Conservation (phyloP, 1,140 invertebrate genomes). For the Drosophila yakuba region DNA sequence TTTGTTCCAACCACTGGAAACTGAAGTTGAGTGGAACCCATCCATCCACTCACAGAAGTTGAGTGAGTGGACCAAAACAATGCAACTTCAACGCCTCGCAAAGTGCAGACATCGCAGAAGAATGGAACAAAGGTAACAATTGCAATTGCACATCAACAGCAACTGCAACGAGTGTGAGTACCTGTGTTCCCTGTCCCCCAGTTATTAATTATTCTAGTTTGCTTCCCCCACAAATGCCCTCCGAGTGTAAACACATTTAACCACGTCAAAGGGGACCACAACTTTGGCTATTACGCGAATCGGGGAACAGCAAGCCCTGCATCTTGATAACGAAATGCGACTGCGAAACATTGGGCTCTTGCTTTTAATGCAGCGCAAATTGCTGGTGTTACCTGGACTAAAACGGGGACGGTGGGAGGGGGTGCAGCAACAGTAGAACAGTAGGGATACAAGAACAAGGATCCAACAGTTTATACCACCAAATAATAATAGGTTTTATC, state of each 20-base stretch:
- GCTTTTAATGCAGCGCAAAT: conserved; percentile 74
- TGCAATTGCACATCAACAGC: conserved; percentile 49
- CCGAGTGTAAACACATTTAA: conserved; percentile 58
- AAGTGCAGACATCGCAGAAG: conserved; percentile 54
- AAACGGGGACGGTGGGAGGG: conserved; percentile 25
- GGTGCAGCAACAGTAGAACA: no score
- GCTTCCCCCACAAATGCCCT: conserved; percentile 40
- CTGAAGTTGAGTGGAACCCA: conserved; percentile 64
- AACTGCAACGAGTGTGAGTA: neutral
- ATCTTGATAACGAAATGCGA: conserved; percentile 40
- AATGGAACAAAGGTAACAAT: conserved; percentile 53
- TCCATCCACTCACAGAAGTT: conserved; percentile 6
- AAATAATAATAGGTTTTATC: no score
- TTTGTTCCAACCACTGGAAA: conserved; percentile 67
- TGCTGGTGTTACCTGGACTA: conserved; percentile 64
- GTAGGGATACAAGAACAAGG: neutral
- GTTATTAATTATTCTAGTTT: conserved; percentile 71
- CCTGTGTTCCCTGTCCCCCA: conserved; percentile 11
- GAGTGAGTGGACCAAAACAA: conserved; percentile 21
- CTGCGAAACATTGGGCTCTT: conserved; percentile 7
- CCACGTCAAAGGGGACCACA: conserved; percentile 13
- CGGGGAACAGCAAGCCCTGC: conserved; percentile 25
- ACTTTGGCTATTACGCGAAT: conserved; percentile 32
- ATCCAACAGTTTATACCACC: neutral
- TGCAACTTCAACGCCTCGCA: conserved; percentile 52